Evolutionary conservation across 2,888 invertebrate genomes (phyloP).

Genomic region (Gnatocerus cornutus): DNA sequence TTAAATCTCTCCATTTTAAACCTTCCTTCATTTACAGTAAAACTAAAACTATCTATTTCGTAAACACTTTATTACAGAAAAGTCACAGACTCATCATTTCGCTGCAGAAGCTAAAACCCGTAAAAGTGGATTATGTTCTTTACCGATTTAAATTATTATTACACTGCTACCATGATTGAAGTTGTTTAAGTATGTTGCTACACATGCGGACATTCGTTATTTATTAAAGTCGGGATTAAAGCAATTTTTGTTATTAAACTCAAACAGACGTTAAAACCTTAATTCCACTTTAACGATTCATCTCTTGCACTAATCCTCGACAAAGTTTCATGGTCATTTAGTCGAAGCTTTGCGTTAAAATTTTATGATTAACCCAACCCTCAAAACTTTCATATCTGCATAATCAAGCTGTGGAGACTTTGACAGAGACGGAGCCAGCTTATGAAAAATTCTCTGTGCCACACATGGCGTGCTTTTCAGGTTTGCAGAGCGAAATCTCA

Average conservation of each 20-base stretch:
- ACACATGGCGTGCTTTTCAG: background rate
- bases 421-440: background rate
- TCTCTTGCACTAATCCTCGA: constrained; percentile 20
- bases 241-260: constrained; percentile 20
- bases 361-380: constrained; percentile 23
- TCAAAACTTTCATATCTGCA: constrained; percentile 19
- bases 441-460: background rate
- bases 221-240: constrained; percentile 23
- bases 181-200: background rate
- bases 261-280: constrained; percentile 31
- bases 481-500: too few species aligned
- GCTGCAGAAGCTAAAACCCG: background rate
- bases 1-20: too few species aligned
- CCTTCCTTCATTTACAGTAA: too few species aligned
- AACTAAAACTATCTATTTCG: constrained; percentile 6
- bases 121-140: constrained; percentile 4
- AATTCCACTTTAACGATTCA: constrained; percentile 31
- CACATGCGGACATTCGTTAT: constrained; percentile 16
- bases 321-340: constrained; percentile 24
- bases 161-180: background rate
- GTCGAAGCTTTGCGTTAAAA: constrained; percentile 16
- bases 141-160: constrained; percentile 1
- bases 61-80: constrained; percentile 1
- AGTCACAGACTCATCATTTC: background rate
- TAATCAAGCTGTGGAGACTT: background rate